Conservation (phyloP, 2,888 invertebrate species). For the Eupithecia pulchellata region DNA sequence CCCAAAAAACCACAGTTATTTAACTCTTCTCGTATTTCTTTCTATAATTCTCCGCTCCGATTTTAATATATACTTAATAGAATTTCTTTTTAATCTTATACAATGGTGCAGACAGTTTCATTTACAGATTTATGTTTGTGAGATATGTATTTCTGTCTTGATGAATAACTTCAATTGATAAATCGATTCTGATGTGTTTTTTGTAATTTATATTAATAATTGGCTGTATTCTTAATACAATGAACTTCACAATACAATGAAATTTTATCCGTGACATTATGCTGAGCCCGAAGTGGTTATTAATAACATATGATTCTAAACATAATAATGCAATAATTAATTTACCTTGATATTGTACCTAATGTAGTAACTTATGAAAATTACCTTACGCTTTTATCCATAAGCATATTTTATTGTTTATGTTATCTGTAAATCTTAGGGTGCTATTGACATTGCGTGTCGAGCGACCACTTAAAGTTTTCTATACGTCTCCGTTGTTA, state of each 20-base stretch:
- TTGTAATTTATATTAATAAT: neutral
- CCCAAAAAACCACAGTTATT: slow-evolving; percentile 31
- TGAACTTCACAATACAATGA: slow-evolving; percentile 12
- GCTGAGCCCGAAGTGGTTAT: neutral
- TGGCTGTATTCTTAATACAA: neutral
- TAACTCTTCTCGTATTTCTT: slow-evolving; percentile 50
- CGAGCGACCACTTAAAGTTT: slow-evolving; percentile 22
- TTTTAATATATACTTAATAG: slow-evolving; percentile 43
- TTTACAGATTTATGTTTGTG: neutral
- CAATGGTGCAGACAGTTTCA: slow-evolving; percentile 65
- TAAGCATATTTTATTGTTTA: slow-evolving; percentile 48
- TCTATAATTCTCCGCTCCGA: neutral
- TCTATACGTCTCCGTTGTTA: neutral
- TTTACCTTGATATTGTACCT: slow-evolving; percentile 11
- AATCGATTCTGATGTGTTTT: neutral
- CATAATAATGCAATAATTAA: neutral
- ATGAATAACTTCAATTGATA: neutral
- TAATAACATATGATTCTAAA: neutral
- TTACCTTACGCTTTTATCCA: slow-evolving; percentile 3
- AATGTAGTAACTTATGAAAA: neutral
- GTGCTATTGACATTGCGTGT: slow-evolving; percentile 64
- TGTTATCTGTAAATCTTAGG: slow-evolving; percentile 59
- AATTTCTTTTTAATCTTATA: slow-evolving; percentile 51
- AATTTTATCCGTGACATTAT: slow-evolving; percentile 15
- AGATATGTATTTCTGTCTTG: neutral